These are phyloP conservation scores for Cantharis flavilabris DNA, from an alignment of 2,888 invertebrate genomes.

Conservation along the genomic window DNA sequence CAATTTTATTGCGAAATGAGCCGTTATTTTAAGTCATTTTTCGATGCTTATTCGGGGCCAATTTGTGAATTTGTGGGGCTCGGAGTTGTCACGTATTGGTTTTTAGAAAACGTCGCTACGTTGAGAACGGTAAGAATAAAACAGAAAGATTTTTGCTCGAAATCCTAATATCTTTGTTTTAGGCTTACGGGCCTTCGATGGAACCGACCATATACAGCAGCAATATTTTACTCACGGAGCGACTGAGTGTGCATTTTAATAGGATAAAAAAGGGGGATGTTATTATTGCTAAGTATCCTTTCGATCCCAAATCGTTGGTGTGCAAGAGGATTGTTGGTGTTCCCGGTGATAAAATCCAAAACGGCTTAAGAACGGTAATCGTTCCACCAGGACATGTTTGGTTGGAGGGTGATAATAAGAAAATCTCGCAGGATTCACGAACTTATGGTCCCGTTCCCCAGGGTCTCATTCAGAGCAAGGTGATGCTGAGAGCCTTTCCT, in stretches of 20 bases:
- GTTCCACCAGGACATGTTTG: conserved; percentile 88
- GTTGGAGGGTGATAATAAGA: conserved; percentile 88
- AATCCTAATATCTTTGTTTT: conserved; percentile 25
- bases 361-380: conserved; percentile 55
- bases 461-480: conserved; percentile 81
- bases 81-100: not conserved
- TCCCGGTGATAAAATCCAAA: conserved; percentile 72
- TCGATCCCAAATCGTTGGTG: conserved; percentile 78
- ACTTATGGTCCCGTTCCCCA: conserved; percentile 87
- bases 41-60: not conserved
- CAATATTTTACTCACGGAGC: conserved; percentile 83
- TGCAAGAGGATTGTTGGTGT: conserved; percentile 83
- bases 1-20: not conserved
- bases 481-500: conserved; percentile 82
- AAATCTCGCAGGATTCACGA: conserved; percentile 86
- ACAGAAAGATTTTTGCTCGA: not conserved
- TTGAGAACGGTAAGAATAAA: not conserved
- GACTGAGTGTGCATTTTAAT: conserved; percentile 69
- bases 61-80: not conserved
- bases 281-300: conserved; percentile 80
- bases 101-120: not conserved
- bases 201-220: conserved; percentile 84
- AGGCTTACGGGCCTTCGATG: conserved; percentile 95
- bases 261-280: conserved; percentile 78
- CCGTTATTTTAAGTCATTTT: not conserved